Evolutionary conservation across 1,140 invertebrate genomes (phyloP).

Genomic region (Chrysomallon squamiferum): DNA sequence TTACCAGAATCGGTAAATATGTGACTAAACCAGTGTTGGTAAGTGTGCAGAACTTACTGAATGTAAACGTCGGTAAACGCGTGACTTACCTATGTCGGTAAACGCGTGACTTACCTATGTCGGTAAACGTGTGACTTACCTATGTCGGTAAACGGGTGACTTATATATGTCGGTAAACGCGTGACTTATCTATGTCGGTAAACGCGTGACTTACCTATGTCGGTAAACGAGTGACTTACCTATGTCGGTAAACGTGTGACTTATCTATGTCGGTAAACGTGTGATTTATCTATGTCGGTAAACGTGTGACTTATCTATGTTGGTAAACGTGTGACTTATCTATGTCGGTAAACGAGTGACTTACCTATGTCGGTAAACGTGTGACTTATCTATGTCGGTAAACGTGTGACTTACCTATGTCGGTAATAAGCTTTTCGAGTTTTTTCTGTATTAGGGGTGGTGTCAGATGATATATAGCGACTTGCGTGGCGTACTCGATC

Average conservation of each 20-base stretch:
- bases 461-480: slow-evolving; percentile 18
- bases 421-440: slow-evolving; percentile 19
- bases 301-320: slow-evolving; percentile 13
- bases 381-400: slow-evolving; percentile 16
- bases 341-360: neutral
- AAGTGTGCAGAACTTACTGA: too few species aligned
- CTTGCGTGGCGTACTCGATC: slow-evolving; percentile 8
- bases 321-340: neutral
- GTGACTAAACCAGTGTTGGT: too few species aligned
- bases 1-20: too few species aligned
- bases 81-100: too few species aligned
- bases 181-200: too few species aligned
- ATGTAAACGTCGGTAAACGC: too few species aligned
- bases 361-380: neutral
- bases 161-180: too few species aligned
- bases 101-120: too few species aligned
- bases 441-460: slow-evolving; percentile 15
- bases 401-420: slow-evolving; percentile 14
- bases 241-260: neutral
- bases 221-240: too few species aligned
- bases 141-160: too few species aligned
- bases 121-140: too few species aligned
- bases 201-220: too few species aligned
- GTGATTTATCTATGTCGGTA: neutral
- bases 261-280: neutral